phyloP scores from a whole-genome alignment of 2,113 vertebrate species.

The Vicugna pacos region DNA sequence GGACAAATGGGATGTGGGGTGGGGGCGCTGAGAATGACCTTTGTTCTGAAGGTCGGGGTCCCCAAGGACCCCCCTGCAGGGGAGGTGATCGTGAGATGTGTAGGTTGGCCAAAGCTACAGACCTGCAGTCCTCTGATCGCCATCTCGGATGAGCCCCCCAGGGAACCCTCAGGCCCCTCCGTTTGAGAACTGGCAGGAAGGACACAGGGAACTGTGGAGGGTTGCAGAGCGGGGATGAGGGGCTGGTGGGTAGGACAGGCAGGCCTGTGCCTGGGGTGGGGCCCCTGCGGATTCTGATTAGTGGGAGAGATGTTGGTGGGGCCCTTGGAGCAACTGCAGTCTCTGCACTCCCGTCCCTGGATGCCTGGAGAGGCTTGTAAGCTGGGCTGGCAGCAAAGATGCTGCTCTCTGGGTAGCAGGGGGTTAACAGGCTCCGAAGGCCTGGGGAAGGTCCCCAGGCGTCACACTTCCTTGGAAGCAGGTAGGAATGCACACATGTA shows the following conservation, averaged over 20 bases:
- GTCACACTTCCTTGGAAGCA: background rate
- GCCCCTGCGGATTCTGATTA: background rate
- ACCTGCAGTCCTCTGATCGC: background rate
- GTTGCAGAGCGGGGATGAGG: too few species aligned
- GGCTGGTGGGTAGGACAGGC: background rate
- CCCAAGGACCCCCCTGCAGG: background rate
- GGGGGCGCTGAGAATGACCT: background rate
- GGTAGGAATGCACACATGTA: background rate
- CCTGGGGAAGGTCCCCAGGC: background rate
- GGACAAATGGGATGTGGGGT: background rate
- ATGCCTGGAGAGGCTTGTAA: background rate
- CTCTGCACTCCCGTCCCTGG: background rate
- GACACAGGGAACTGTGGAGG: background rate
- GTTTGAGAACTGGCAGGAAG: background rate
- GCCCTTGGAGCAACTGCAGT: background rate
- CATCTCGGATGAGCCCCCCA: background rate
- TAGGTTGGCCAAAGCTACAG: background rate
- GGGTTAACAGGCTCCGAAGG: background rate
- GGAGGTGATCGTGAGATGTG: background rate
- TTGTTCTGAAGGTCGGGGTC: background rate
- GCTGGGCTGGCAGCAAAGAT: background rate
- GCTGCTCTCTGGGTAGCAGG: background rate
- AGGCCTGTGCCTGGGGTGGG: background rate
- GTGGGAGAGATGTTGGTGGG: accelerated
- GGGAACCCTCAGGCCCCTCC: background rate